These are phyloP conservation scores for Zaprionus lachaisei DNA, from an alignment of 1,140 invertebrate genomes.

Conservation along the genomic window DNA sequence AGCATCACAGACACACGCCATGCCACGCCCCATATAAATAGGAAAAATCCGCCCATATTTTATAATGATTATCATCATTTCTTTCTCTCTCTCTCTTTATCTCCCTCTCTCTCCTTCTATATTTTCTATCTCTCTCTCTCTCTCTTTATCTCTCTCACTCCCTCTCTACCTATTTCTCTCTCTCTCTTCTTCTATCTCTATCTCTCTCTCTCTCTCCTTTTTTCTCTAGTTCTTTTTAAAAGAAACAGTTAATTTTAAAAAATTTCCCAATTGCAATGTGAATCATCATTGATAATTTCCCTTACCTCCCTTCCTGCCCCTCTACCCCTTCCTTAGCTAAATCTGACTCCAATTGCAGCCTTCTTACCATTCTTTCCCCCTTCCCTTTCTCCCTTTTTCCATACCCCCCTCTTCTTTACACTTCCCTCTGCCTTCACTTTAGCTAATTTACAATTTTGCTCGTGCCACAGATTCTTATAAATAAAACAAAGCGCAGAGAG, in stretches of 20 bases:
- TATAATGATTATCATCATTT: not conserved
- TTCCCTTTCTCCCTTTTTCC: no score
- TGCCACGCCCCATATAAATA: slow-evolving; percentile 72
- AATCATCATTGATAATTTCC: not conserved
- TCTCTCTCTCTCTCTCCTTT: no score
- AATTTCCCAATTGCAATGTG: not conserved
- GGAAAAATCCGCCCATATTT: slow-evolving; percentile 19
- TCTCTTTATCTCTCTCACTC: no score
- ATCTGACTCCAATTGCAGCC: no score
- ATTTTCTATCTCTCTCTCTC: no score
- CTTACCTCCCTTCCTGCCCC: no score
- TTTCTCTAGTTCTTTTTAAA: no score
- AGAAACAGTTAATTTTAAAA: no score
- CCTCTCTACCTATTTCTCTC: no score
- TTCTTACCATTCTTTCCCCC: no score
- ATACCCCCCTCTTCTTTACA: not conserved
- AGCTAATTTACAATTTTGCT: slow-evolving; percentile 70
- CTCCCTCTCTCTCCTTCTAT: not conserved
- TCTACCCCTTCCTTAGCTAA: not conserved
- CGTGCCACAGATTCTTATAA: slow-evolving; percentile 61
- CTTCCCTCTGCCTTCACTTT: slow-evolving; percentile 18
- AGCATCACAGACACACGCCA: not conserved
- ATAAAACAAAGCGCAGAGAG: slow-evolving; percentile 26
- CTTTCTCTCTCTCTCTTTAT: not conserved
- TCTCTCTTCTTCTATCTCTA: no score